Evolutionary conservation across 2,797 vertebrate genomes (phyloP), one percentile per base, ranked within the genome.

Genomic region (Sebastes diaconus): DNA sequence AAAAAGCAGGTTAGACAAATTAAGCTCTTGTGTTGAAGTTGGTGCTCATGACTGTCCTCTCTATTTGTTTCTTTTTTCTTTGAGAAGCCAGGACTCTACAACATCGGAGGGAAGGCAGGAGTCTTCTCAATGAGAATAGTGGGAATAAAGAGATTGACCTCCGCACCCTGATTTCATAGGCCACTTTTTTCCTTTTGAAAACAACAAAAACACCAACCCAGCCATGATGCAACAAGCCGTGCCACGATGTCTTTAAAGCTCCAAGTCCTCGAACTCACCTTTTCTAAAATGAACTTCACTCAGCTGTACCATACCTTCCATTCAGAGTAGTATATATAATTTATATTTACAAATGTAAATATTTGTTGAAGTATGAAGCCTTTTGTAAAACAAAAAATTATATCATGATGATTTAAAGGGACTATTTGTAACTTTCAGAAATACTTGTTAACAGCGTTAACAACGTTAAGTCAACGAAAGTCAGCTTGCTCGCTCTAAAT

Each of bases 41-140:
- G 57, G n/a, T 77, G 11, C 69, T 75, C 39, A 61, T 77, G 29
- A 46, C 30, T 68, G 50, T 27, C 14, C 14, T 78, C 2, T 78
- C 8, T 68, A 63, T 83, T 10, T 36, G 20, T 11, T 22, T 22
- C 20, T 71, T 5, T 67, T 79, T 58, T 57, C 12, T 71, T 10
- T 76, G 36, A 66, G 61, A 77, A 92, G 66, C 10, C 81, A 8
- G 79, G 70, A 54, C 69, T 93, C 5, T 86, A 84, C 90, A 90
- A 83, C 75, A 79, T 54, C 7, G 85, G 80, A 58, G 27, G 27
- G 46, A 73, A 87, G 3, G 58, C 50, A 6, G 82, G 87, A 68
- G 18, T 83, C 10, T 88, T 93, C 76, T 76, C 85, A 25, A 87
- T 90, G 90, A 79, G 67, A 77, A 73, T 92, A 68, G 54, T 93